Evolutionary conservation across 2,113 vertebrate genomes (phyloP).

Genomic region (Pogona vitticeps): DNA sequence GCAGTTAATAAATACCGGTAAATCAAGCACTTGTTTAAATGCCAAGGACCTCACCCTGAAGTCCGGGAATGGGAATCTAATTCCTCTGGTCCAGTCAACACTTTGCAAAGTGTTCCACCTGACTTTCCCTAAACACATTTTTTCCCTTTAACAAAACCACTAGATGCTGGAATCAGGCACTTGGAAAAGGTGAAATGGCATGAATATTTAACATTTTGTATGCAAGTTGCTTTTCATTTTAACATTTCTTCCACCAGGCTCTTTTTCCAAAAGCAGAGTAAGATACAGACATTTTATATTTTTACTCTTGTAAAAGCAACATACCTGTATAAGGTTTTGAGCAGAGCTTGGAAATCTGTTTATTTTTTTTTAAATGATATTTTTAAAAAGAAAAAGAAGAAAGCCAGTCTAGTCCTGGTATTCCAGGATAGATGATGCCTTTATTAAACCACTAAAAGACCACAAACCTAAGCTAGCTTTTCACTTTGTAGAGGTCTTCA

Average conservation of each 20-base stretch:
- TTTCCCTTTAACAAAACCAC: neutral
- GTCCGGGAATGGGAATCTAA: neutral
- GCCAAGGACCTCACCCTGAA: neutral
- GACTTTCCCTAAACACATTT: neutral
- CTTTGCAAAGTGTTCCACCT: neutral
- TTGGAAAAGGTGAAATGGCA: neutral
- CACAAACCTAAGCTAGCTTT: too few species aligned
- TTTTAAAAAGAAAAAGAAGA: too few species aligned
- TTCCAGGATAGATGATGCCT: too few species aligned
- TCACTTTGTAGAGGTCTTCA: too few species aligned
- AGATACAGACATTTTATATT: too few species aligned
- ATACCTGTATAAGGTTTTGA: too few species aligned
- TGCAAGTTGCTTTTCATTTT: neutral
- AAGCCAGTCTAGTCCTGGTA: too few species aligned
- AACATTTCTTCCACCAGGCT: neutral
- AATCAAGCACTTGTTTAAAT: neutral
- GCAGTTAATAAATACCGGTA: neutral
- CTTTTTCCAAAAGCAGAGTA: neutral
- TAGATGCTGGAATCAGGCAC: neutral
- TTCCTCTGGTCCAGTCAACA: neutral
- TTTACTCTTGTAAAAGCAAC: too few species aligned
- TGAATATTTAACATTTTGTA: neutral
- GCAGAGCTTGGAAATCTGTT: too few species aligned
- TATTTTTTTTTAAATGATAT: too few species aligned
- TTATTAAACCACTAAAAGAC: too few species aligned